phyloP scores from a whole-genome alignment of 2,888 invertebrate species.

The Phyto melanocephala region DNA sequence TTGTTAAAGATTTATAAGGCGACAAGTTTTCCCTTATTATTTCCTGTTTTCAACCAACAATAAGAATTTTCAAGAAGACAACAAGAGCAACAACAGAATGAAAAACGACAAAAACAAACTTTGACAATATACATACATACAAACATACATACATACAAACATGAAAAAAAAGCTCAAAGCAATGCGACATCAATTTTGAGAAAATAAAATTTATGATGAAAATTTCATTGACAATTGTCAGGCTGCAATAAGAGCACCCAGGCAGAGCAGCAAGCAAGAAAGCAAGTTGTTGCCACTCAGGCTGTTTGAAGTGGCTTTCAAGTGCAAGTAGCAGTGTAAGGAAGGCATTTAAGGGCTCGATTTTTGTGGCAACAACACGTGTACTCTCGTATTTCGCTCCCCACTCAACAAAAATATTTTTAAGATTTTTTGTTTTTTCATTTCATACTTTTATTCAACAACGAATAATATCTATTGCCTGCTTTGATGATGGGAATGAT shows the following conservation, averaged over 20 bases:
- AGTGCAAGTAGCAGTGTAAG: constrained; percentile 36
- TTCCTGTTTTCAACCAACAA: constrained; percentile 39
- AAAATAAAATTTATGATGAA: constrained; percentile 75
- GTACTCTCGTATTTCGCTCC: constrained; percentile 26
- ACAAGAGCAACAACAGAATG: constrained; percentile 11
- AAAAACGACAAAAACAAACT: neutral
- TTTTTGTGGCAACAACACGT: constrained; percentile 57
- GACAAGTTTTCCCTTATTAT: constrained; percentile 62
- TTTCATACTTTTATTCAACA: neutral
- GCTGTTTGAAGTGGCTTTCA: constrained; percentile 39
- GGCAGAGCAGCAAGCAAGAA: constrained; percentile 12
- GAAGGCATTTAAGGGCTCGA: constrained; percentile 55
- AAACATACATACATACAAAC: constrained; percentile 24
- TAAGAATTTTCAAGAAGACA: constrained; percentile 21
- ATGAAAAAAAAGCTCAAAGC: constrained; percentile 59
- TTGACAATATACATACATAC: neutral
- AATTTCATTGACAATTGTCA: constrained; percentile 77
- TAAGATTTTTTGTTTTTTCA: constrained; percentile 27
- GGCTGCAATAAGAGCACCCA: constrained; percentile 67
- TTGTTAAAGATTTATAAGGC: constrained; percentile 64
- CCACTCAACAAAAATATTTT: constrained; percentile 14
- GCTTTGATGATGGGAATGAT: constrained; percentile 59
- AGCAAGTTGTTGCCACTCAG: constrained; percentile 51
- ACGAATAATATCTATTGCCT: constrained; percentile 51
- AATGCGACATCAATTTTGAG: constrained; percentile 66